Conservation (phyloP, 2,113 vertebrate genomes). For the Thamnaconus septentrionalis region DNA sequence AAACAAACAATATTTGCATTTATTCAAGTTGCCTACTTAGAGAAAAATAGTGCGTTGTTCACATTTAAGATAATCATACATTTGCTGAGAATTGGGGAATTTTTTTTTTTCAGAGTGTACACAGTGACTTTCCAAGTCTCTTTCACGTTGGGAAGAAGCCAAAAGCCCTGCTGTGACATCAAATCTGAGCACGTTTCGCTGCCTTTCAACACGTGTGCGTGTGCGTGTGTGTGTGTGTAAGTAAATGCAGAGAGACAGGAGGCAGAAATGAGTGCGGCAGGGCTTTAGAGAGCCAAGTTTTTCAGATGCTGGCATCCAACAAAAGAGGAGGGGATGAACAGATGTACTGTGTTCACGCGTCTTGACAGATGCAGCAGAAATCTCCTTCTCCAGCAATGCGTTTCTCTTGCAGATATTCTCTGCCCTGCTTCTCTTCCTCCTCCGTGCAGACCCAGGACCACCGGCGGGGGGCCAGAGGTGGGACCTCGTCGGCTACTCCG, state of each 20-base stretch:
- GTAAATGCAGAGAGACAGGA: no score
- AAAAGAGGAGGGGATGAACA: slow-evolving; percentile 52
- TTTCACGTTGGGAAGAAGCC: no score
- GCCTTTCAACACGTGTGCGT: no score
- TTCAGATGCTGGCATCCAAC: slow-evolving; percentile 42
- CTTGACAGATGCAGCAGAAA: slow-evolving; percentile 63
- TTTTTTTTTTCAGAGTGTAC: no score
- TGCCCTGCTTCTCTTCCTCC: slow-evolving; percentile 18
- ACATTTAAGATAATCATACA: no score
- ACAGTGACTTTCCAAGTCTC: no score
- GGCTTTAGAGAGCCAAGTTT: slow-evolving; percentile 31
- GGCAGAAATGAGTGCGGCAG: slow-evolving; percentile 26
- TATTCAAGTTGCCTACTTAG: no score
- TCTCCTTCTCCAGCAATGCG: slow-evolving; percentile 29
- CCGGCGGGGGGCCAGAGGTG: slow-evolving; percentile 31
- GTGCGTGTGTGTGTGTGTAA: background rate
- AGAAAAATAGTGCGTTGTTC: no score
- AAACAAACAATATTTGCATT: no score
- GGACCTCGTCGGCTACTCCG: slow-evolving; percentile 36
- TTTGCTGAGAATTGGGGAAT: no score
- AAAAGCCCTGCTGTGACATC: no score
- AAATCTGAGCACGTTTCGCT: no score
- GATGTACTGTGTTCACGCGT: slow-evolving; percentile 59
- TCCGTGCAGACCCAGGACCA: background rate
- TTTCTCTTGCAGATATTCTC: slow-evolving; percentile 26